Conservation (phyloP, 1,140 invertebrate genomes). For the Anoplophora glabripennis region DNA sequence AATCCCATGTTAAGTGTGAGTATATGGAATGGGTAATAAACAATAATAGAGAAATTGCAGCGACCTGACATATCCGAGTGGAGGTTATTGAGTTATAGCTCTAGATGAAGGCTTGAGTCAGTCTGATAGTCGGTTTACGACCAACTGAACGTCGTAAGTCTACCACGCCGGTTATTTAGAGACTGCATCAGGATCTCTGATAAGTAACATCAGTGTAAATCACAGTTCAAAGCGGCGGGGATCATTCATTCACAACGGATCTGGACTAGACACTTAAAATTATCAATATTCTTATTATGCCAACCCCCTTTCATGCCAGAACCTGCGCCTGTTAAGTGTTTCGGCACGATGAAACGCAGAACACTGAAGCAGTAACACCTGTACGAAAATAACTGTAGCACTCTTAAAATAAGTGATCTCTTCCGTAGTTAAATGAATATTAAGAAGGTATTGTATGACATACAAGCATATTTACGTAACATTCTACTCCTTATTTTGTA, state of each 20-base stretch:
- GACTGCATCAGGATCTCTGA: slow-evolving; percentile 32
- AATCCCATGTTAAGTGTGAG: no score
- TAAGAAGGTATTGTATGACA: no score
- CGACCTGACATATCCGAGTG: slow-evolving; percentile 14
- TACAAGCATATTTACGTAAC: no score
- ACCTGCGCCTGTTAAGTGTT: no score
- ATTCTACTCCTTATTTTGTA: no score
- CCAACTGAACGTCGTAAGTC: not conserved
- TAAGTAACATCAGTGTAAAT: slow-evolving; percentile 36
- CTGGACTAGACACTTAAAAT: slow-evolving; percentile 16
- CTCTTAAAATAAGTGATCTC: no score
- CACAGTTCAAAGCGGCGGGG: slow-evolving; percentile 26
- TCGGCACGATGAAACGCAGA: no score
- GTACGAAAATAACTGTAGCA: no score
- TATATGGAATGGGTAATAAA: slow-evolving; percentile 4
- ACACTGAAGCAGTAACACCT: no score
- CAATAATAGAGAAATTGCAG: not conserved
- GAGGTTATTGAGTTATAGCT: slow-evolving; percentile 22
- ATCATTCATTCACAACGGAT: slow-evolving; percentile 18
- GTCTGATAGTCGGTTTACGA: not conserved
- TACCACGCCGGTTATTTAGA: slow-evolving; percentile 28
- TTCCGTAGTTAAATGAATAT: no score
- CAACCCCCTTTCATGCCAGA: no score
- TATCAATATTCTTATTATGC: slow-evolving; percentile 7
- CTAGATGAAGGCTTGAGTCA: slow-evolving; percentile 1